Percentiles rank a stretch among this genome's conserved stretches.
phyloP scores from a whole-genome alignment of 2,888 invertebrate species.

The Scotopteryx bipunctaria region DNA sequence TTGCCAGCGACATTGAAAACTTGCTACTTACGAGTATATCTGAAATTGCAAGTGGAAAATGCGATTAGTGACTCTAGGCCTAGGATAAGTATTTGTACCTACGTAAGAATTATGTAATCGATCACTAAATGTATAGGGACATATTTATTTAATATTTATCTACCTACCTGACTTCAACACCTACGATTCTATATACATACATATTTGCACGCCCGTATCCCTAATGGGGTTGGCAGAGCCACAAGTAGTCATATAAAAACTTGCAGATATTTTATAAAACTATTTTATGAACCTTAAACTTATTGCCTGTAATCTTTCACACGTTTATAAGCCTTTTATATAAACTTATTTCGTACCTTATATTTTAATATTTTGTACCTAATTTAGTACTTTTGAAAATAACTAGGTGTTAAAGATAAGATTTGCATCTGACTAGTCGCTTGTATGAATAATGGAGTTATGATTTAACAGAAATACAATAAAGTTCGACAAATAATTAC shows the following conservation, averaged over 20 bases:
- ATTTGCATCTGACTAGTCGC: slow-evolving; percentile 5
- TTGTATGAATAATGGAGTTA: no score
- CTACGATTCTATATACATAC: not conserved
- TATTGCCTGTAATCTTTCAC: slow-evolving; percentile 10
- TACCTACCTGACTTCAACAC: slow-evolving; percentile 15
- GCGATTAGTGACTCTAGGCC: not conserved
- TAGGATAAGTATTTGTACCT: not conserved
- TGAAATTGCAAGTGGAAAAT: slow-evolving; percentile 25
- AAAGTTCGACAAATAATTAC: no score
- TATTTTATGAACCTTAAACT: slow-evolving; percentile 1
- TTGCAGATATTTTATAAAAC: slow-evolving; percentile 10
- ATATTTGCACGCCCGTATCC: no score
- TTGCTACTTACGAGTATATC: no score
- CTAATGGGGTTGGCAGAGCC: no score
- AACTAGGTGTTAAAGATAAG: not conserved
- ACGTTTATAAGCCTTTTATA: slow-evolving; percentile 18
- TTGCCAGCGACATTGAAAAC: no score
- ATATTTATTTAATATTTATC: not conserved
- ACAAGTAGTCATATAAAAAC: no score
- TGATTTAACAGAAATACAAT: no score
- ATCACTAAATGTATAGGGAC: not conserved
- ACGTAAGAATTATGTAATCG: not conserved
- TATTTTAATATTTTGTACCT: not conserved
- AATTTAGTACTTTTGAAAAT: not conserved
- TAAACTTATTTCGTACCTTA: slow-evolving; percentile 7